These are phyloP conservation scores for Scaptomyza montana DNA, from an alignment of 1,140 invertebrate genomes.

Conservation along the genomic window DNA sequence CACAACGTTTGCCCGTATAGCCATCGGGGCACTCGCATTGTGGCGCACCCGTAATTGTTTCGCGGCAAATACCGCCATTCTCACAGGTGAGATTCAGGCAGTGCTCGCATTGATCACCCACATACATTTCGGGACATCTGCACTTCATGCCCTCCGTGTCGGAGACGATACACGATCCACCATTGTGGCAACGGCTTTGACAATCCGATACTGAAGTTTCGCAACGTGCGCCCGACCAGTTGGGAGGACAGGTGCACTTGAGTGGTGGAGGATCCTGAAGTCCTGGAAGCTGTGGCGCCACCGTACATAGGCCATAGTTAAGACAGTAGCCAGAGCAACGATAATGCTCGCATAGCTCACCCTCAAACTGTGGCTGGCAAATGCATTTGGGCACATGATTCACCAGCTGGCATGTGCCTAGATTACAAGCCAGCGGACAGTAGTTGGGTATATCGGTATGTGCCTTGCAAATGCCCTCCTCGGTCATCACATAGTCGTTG, in stretches of 20 bases:
- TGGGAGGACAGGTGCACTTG: constrained; percentile 86
- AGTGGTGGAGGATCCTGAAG: constrained; percentile 63
- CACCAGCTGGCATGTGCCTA: constrained; percentile 86
- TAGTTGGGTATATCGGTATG: constrained; percentile 72
- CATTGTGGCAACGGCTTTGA: constrained; percentile 82
- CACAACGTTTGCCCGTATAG: constrained; percentile 74
- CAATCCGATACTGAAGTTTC: constrained; percentile 86
- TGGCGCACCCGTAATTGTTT: constrained; percentile 77
- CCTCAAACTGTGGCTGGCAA: constrained; percentile 87
- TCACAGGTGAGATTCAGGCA: constrained; percentile 78
- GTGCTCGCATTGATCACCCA: constrained; percentile 80
- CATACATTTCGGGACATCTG: constrained; percentile 70
- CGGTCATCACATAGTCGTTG: constrained; percentile 85
- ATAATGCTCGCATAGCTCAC: constrained; percentile 87
- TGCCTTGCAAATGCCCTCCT: constrained; percentile 63
- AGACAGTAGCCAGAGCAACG: constrained; percentile 87
- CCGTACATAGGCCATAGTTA: constrained; percentile 87
- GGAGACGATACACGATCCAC: constrained; percentile 70
- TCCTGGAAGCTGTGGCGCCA: constrained; percentile 70
- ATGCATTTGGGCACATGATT: constrained; percentile 85
- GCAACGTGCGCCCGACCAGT: constrained; percentile 88
- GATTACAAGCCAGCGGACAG: constrained; percentile 84
- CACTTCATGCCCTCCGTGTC: constrained; percentile 77
- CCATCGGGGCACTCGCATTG: constrained; percentile 85
- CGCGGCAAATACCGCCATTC: constrained; percentile 81